These are phyloP conservation scores for Aradophagus sp. DNA, from an alignment of 1,140 invertebrate genomes.

Conservation along the genomic window DNA sequence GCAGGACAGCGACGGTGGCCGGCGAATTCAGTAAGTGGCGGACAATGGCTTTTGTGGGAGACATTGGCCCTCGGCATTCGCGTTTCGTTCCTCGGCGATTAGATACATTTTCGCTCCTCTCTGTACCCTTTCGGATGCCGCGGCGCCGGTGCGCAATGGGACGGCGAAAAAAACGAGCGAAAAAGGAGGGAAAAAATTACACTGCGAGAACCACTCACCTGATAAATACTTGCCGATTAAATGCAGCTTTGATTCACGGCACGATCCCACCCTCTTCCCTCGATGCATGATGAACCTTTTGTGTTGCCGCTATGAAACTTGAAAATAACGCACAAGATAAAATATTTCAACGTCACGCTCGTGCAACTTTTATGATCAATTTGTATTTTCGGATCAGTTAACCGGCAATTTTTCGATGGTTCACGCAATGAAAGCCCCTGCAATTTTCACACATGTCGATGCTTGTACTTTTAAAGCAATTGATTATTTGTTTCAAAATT, in stretches of 20 bases:
- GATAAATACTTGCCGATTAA: constrained; percentile 67
- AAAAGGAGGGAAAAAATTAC: constrained; percentile 51
- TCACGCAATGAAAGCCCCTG: too few relatives aligned
- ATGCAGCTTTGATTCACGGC: constrained; percentile 56
- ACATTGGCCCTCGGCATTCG: constrained; percentile 67
- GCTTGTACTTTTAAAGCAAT: too few relatives aligned
- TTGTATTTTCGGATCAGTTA: constrained; percentile 5
- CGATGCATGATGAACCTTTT: constrained; percentile 22
- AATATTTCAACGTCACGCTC: constrained; percentile 19
- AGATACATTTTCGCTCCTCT: constrained; percentile 64
- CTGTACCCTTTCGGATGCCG: constrained; percentile 57
- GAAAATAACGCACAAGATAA: constrained; percentile 31
- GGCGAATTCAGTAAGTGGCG: constrained; percentile 74
- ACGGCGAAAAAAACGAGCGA: constrained; percentile 35
- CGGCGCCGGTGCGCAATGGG: constrained; percentile 46
- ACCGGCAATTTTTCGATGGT: constrained; percentile 7
- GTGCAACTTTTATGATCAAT: constrained; percentile 3
- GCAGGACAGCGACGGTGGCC: constrained; percentile 55
- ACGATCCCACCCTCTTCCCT: constrained; percentile 36
- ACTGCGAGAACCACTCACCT: constrained; percentile 52
- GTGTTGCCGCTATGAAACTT: constrained; percentile 14
- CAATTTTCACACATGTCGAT: too few relatives aligned
- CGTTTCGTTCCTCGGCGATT: constrained; percentile 62
- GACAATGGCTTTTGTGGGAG: constrained; percentile 74
- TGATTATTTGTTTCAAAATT: too few relatives aligned